phyloP scores from a whole-genome alignment of 2,113 vertebrate species.

The Phoxinus phoxinus region DNA sequence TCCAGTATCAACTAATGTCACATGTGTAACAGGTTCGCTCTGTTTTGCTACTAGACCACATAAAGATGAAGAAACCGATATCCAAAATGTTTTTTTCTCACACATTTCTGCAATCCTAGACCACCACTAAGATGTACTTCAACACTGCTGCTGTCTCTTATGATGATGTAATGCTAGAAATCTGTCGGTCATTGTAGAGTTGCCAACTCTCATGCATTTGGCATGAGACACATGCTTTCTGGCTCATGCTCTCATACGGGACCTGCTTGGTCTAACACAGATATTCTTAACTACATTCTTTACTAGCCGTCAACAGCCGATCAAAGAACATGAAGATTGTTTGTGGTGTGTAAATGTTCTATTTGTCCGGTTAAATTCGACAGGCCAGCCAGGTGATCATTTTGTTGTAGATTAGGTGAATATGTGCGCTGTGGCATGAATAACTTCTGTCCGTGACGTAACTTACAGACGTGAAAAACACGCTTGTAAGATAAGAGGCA shows the following conservation, averaged over 20 bases:
- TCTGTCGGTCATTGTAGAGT: not conserved
- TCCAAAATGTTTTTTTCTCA: not conserved
- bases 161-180: not conserved
- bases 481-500: not conserved
- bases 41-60: conserved; percentile 39
- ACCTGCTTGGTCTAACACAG: not conserved
- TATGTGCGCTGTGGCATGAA: too few relatives aligned
- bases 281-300: not conserved
- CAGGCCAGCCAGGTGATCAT: too few relatives aligned
- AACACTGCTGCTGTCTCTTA: not conserved
- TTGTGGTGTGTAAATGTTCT: not conserved
- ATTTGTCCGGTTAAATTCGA: not conserved
- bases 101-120: not conserved
- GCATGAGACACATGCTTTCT: not conserved
- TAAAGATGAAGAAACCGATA: not conserved
- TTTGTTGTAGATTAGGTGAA: too few relatives aligned
- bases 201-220: not conserved
- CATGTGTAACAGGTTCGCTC: conserved; percentile 69
- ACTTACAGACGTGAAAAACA: too few relatives aligned
- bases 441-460: too few relatives aligned
- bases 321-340: not conserved
- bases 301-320: not conserved
- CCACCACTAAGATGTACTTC: not conserved
- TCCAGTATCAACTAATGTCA: conserved; percentile 73
- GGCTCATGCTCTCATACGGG: not conserved